These are phyloP conservation scores for Crenuchus spilurus DNA, from an alignment of 2,797 vertebrate genomes.

Conservation along the genomic window DNA sequence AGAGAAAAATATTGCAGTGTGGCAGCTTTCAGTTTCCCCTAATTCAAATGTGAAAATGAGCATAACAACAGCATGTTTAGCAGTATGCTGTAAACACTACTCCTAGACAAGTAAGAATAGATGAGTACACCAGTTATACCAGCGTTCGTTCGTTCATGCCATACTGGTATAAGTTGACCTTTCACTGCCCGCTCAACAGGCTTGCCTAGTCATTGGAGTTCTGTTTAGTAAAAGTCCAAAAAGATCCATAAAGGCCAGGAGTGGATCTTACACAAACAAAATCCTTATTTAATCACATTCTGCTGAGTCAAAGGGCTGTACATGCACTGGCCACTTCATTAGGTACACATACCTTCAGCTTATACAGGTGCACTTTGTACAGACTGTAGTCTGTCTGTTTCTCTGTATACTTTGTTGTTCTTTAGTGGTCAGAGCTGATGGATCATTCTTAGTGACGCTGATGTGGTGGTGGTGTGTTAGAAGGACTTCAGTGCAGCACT, in stretches of 20 bases:
- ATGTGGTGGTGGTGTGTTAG: too few relatives aligned
- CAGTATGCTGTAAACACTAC: constrained; percentile 67
- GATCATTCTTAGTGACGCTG: too few relatives aligned
- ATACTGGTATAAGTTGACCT: constrained; percentile 65
- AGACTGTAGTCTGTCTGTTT: too few relatives aligned
- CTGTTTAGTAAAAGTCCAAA: constrained; percentile 51
- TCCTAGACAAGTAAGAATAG: constrained; percentile 70
- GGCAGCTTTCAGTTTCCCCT: constrained; percentile 64
- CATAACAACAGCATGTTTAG: constrained; percentile 58
- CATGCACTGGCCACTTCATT: too few relatives aligned
- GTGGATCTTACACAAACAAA: constrained; percentile 44
- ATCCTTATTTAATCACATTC: constrained; percentile 26
- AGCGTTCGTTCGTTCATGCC: constrained; percentile 65
- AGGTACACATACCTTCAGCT: too few relatives aligned
- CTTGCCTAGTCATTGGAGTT: constrained; percentile 54
- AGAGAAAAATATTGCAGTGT: constrained; percentile 60
- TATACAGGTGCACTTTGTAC: too few relatives aligned
- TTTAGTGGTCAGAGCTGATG: too few relatives aligned
- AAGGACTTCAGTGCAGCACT: too few relatives aligned
- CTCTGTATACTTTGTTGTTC: too few relatives aligned
- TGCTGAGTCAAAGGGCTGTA: constrained; percentile 18
- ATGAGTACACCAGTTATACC: constrained; percentile 75
- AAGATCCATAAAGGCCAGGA: constrained; percentile 41
- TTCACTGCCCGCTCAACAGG: constrained; percentile 82
- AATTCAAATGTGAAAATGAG: constrained; percentile 63